Conservation (phyloP, 2,797 vertebrate species). For the Melanogrammus aeglefinus region DNA sequence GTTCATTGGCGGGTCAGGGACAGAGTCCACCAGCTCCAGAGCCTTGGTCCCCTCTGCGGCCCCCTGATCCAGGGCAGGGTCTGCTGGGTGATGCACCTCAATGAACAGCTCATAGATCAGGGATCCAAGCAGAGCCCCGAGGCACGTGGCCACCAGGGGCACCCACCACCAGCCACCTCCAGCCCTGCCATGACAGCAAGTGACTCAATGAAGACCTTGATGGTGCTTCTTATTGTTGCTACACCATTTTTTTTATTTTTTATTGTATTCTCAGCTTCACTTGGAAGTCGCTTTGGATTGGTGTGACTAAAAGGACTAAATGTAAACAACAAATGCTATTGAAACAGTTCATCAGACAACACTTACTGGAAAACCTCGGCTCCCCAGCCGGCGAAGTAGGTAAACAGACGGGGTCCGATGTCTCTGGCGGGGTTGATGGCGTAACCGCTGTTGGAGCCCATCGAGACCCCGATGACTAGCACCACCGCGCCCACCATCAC, state of each 20-base stretch:
- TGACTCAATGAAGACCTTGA: background rate
- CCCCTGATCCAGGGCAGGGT: conserved; percentile 34
- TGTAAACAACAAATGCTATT: too few species aligned
- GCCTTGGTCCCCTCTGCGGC: conserved; percentile 12
- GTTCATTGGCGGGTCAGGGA: conserved; percentile 4
- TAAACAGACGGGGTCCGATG: conserved; percentile 73
- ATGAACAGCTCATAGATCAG: conserved; percentile 79
- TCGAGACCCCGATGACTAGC: conserved; percentile 72
- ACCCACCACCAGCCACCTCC: conserved; percentile 89
- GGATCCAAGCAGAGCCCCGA: conserved; percentile 79
- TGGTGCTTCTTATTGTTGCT: background rate
- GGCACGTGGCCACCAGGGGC: conserved; percentile 77
- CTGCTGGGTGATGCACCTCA: conserved; percentile 68
- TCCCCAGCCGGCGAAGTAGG: conserved; percentile 73
- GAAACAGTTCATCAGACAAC: background rate
- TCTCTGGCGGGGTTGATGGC: conserved; percentile 79
- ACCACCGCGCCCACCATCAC: conserved; percentile 67
- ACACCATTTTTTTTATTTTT: too few species aligned
- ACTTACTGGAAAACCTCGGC: conserved; percentile 74
- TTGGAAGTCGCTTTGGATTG: too few species aligned
- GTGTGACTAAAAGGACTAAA: too few species aligned
- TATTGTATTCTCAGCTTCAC: too few species aligned
- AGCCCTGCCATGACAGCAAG: conserved; percentile 60
- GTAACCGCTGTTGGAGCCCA: conserved; percentile 79
- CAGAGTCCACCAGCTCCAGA: conserved; percentile 37